Conservation (phyloP, 2,888 invertebrate species). For the Ferdinandea cuprea region DNA sequence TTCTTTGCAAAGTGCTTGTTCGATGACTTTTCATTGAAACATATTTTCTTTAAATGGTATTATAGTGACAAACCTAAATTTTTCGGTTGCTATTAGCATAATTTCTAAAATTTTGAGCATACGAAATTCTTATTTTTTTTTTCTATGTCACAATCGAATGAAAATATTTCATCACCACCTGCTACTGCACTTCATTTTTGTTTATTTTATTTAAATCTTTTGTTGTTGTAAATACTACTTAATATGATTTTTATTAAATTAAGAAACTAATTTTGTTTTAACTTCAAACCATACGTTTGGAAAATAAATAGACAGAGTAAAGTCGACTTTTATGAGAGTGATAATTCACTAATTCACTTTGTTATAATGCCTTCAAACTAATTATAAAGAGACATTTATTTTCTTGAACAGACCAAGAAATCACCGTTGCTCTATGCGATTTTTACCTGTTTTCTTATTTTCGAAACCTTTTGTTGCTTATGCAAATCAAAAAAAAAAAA, state of each 20-base stretch:
- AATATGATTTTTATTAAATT: conserved; percentile 22
- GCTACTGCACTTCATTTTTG: conserved; percentile 63
- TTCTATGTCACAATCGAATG: conserved; percentile 60
- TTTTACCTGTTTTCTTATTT: conserved; percentile 34
- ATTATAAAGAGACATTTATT: not conserved
- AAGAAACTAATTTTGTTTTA: not conserved
- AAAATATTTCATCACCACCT: conserved; percentile 51
- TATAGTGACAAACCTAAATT: conserved; percentile 74
- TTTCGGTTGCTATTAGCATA: conserved; percentile 65
- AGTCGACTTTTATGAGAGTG: not conserved
- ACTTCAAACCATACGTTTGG: not conserved
- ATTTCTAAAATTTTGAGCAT: conserved; percentile 38
- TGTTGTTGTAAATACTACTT: conserved; percentile 51
- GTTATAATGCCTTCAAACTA: not conserved
- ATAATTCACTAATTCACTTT: conserved; percentile 6
- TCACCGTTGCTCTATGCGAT: conserved; percentile 5
- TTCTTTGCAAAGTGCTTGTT: conserved; percentile 79
- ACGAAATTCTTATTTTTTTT: conserved; percentile 40
- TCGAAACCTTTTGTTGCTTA: conserved; percentile 49
- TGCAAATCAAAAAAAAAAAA: conserved; percentile 36
- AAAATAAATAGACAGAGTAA: conserved; percentile 15
- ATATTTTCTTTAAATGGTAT: conserved; percentile 82
- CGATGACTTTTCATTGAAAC: conserved; percentile 81
- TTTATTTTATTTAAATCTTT: conserved; percentile 27
- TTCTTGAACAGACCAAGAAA: too few species aligned